Evolutionary conservation across 2,888 invertebrate species (phyloP), one percentile per base, ranked within the genome.

Genomic region (Thecocarcelia acutangulata): DNA sequence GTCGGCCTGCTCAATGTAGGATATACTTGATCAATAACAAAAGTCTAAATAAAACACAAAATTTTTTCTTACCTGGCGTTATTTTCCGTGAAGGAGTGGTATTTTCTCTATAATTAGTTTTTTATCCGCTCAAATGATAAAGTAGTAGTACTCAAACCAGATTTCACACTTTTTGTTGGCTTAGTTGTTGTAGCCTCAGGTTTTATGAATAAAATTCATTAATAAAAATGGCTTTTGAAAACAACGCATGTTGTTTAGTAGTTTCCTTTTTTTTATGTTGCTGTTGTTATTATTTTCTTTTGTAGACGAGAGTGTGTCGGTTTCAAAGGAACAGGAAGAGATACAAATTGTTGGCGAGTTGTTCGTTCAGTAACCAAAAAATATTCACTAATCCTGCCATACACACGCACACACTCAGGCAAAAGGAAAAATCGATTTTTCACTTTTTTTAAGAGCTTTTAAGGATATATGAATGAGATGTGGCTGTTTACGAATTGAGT

Each of bases 381-480:
- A 64, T 56, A 46, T 19, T 59, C 44, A 68, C 50, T 12, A 56
- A 28, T 9, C 6, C 33, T 5, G 33, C 9, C 33, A 66, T 24
- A 46, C 48, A 12, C 5, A 33, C 40, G 66, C 40, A 73, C 59
- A 15, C 59, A 21, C 40, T 1, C n/a, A 63, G 28, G 6, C 37
- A 56, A 82, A 79, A 72, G 63, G 74, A 74, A 64, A 74, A 78
- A 82, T 82, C 82, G 82, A 82, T 82, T 82, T 82, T 82, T 78
- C 82, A 82, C 74, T 74, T 78, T 75, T 66, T 54, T 46, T 74
- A 54, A 46, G 63, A 61, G 69, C 28, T 33, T 54, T 44, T 48
- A 66, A 64, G 70, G 63, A 70, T 54, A 56, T 0, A 12, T 24
- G 56, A 42, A 21, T 56, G 44, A 15, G 19, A 46, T 66, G 59